These are phyloP conservation scores for Calameuta idolon DNA, from an alignment of 2,888 invertebrate species.

Conservation along the genomic window DNA sequence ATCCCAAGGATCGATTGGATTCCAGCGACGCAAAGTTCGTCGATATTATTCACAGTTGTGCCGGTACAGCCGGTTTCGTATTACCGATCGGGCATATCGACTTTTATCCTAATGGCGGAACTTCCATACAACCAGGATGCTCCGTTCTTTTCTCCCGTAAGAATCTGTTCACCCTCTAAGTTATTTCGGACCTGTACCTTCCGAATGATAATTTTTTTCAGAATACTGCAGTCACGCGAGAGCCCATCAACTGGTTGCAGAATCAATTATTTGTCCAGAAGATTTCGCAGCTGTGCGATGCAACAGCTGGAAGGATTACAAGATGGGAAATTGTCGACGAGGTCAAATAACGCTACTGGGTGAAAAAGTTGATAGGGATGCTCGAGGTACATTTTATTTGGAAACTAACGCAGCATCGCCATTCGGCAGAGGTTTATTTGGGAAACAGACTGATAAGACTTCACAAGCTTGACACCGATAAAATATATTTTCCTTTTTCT, in stretches of 20 bases:
- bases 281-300: slow-evolving; percentile 49
- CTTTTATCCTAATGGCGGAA: slow-evolving; percentile 64
- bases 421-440: slow-evolving; percentile 67
- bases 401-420: slow-evolving; percentile 71
- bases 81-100: slow-evolving; percentile 68
- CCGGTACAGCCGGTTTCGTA: slow-evolving; percentile 67
- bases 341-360: slow-evolving; percentile 62
- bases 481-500: not conserved
- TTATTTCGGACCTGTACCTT: not conserved
- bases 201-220: slow-evolving; percentile 18
- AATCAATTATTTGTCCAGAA: slow-evolving; percentile 48
- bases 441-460: not conserved
- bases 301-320: slow-evolving; percentile 50
- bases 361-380: slow-evolving; percentile 49
- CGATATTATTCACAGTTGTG: slow-evolving; percentile 69
- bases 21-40: slow-evolving; percentile 68
- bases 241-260: slow-evolving; percentile 52
- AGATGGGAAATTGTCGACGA: slow-evolving; percentile 44
- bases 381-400: slow-evolving; percentile 74
- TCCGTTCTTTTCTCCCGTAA: slow-evolving; percentile 50
- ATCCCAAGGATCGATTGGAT: slow-evolving; percentile 65
- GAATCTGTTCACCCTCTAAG: not conserved
- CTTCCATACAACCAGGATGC: slow-evolving; percentile 52
- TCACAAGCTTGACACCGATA: not conserved
- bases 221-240: slow-evolving; percentile 54